Base-by-base conservation (phyloP, 2,888 invertebrate genomes). In the Hypena proboscidalis region DNA sequence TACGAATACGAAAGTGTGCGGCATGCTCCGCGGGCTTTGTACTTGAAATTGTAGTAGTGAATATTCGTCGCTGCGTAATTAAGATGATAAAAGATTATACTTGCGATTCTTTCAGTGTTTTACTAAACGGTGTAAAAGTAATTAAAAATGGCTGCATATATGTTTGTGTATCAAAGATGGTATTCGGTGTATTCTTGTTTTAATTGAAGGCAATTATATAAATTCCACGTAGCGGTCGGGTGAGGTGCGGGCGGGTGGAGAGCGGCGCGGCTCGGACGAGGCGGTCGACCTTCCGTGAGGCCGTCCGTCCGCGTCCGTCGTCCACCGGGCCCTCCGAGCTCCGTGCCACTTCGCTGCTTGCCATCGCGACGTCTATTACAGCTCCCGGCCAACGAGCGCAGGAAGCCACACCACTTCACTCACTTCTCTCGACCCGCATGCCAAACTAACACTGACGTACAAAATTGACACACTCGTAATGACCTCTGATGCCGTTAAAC, bases 271-370 rank as follows among this genome's bases (percentile, higher is more conserved):
- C 57, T 69, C 50, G 67, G 66, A 52, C 56, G 63, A 80, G 85
- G 85, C 85, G 68, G 87, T 83, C 88, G 90, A 89, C 90, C 90
- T 90, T 90, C 89, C 84, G 70, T 83, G 87, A 88, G 90, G 90
- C 87, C 90, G 85, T 80, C 74, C 74, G 73, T 67, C 71, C 77
- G 73, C 72, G 66, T 59, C 60, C 67, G 66, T 58, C 61, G 61
- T 48, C 66, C 56, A 49, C 61, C 61, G 80, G n/a, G 59, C 53
- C 56, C 62, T 58, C 82, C 80, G 80, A 80, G 76, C 83, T 51
- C 81, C 80, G 80, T 80, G 77, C 85, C 85, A 81, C 84, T 85
- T 82, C 80, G 77, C 77, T 66, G 59, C 63, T 63, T 65, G 55
- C 67, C 60, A 61, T 62, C 51, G 62, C 45, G 50, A 53, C 60